Base-by-base conservation (phyloP, 2,888 invertebrate genomes). In the Prosapia bicincta region DNA sequence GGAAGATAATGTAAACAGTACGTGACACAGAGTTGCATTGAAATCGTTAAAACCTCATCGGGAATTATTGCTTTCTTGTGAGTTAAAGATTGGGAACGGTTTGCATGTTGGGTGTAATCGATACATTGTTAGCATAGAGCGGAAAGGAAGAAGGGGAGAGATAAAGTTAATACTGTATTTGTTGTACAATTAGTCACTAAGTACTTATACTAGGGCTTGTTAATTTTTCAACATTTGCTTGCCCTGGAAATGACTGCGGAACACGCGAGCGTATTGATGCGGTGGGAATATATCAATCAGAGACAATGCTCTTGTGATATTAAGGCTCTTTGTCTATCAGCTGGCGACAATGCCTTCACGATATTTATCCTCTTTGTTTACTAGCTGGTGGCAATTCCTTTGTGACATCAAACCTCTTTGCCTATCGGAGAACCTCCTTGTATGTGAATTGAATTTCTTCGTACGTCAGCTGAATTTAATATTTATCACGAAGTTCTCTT, bases 121-220 rank as follows among this genome's bases (percentile, higher is more conserved):
- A 54, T 54, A 54, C 54, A 20, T n/a, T n/a, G n/a, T n/a, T n/a
- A n/a, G n/a, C n/a, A n/a, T n/a, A n/a, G n/a, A n/a, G n/a, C n/a
- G n/a, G n/a, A n/a, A n/a, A n/a, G n/a, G n/a, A n/a, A n/a, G 13
- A 7, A 38, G 15, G 38, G 54, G 13, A 20, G 54, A 13, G n/a
- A 54, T 54, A 54, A 54, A 54, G 54, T 54, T 54, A 54, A 54
- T 54, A n/a, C n/a, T n/a, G n/a, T n/a, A 54, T 54, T 54, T 54
- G 54, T 54, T 54, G 54, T 54, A 54, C 54, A 54, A 54, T 54
- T 54, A 54, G 54, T 54, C 20, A 20, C 54, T 54, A 54, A 54
- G 54, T 54, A 54, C 20, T 54, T 54, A 20, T 54, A 54, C 54
- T 54, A n/a, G 7, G 54, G 2, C 54, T 54, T 54, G 54, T 54